Conservation (phyloP, 1,140 invertebrate species). For the Meloidogyne chitwoodi region DNA sequence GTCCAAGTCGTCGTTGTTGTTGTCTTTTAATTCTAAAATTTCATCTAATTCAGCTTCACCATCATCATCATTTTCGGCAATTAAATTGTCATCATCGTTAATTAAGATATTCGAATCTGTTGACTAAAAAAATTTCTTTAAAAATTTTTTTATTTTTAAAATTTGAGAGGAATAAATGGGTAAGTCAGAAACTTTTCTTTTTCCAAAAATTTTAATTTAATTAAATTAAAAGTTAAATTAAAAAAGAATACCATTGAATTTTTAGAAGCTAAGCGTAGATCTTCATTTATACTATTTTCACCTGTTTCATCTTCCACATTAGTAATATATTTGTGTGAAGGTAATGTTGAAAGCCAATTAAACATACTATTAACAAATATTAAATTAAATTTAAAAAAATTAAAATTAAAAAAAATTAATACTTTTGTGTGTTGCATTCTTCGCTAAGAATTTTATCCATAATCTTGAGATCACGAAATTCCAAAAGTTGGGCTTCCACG, state of each 20-base stretch:
- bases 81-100: neutral
- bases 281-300: neutral
- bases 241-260: neutral
- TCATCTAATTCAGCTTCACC: neutral
- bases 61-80: neutral
- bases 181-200: too few species aligned
- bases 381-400: neutral
- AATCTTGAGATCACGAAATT: conserved; percentile 47
- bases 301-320: conserved; percentile 30
- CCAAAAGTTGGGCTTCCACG: conserved; percentile 42
- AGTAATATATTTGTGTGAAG: conserved; percentile 33
- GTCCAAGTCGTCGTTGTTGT: neutral
- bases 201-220: too few species aligned
- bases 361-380: conserved; percentile 37
- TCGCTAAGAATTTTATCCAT: conserved; percentile 52
- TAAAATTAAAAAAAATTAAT: neutral
- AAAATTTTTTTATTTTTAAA: too few species aligned
- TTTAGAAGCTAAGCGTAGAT: neutral
- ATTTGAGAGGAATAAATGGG: too few species aligned
- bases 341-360: conserved; percentile 29
- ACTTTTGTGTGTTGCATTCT: conserved; percentile 45
- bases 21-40: neutral
- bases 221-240: too few species aligned
- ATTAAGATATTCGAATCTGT: neutral
- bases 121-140: neutral